Conservation (phyloP, 2,113 vertebrate species). For the Pagrus major region DNA sequence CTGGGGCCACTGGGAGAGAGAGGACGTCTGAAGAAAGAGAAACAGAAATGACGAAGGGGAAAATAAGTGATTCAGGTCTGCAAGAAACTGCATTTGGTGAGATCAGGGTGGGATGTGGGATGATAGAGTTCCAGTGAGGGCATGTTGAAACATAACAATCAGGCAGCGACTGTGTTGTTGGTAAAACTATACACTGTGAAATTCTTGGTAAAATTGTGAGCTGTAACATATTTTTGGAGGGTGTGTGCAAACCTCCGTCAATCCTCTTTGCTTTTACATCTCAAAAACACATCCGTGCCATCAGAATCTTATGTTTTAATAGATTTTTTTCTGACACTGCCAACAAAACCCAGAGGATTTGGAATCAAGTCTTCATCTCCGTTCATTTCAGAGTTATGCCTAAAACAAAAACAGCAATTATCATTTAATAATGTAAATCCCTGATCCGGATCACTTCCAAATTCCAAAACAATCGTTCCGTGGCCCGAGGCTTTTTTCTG, state of each 20-base stretch:
- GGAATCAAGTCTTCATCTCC: conserved; percentile 41
- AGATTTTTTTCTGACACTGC: conserved; percentile 26
- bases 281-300: not conserved
- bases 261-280: not conserved
- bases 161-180: not conserved
- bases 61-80: not conserved
- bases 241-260: not conserved
- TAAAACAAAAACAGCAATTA: conserved; percentile 62
- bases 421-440: conserved; percentile 51
- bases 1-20: not conserved
- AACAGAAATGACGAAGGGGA: conserved; percentile 2
- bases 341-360: conserved; percentile 31
- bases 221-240: not conserved
- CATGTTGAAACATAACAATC: not conserved
- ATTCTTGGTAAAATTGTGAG: not conserved
- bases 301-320: conserved; percentile 2
- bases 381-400: conserved; percentile 29
- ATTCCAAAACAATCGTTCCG: conserved; percentile 44
- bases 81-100: not conserved
- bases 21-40: conserved; percentile 24
- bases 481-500: conserved; percentile 42
- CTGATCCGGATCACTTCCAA: conserved; percentile 53
- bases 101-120: not conserved
- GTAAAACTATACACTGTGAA: not conserved
- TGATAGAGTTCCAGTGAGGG: not conserved